Evolutionary conservation across 2,113 vertebrate species (phyloP), one percentile per base, ranked within the genome.

Genomic region (Catharus bicknelli): DNA sequence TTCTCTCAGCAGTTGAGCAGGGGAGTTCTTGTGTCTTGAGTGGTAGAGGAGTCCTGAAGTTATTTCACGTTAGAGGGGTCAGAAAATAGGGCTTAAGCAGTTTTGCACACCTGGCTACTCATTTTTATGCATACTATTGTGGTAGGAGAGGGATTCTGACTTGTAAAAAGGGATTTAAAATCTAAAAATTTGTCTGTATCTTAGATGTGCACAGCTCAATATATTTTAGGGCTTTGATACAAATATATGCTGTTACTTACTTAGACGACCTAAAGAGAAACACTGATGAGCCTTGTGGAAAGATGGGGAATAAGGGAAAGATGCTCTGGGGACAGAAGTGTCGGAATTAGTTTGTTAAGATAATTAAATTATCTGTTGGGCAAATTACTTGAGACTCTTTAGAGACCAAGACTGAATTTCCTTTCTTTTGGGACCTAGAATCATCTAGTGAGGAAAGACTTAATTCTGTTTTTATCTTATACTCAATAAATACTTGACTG

Each of bases 341-440:
- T 77, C 88, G 43, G 59, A 95, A 92, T 92, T 94, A 62, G 87
- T 88, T 90, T 81, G 48, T 86, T 92, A 62, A 86, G 80, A 94
- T 93, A 94, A 96, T 94, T 94, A 64, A 94, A 90, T 93, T 86
- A 81, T 91, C 86, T 94, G 66, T 86, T 86, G 76, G 70, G 48
- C 88, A 94, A 95, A 92, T 96, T 94, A 76, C 77, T 73, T 82
- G 86, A 53, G 73, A 89, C 45, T 86, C 92, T 90, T 84, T 17
- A 72, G 92, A 92, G 92, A 92, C 89, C 1, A 30, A 93, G 91
- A 93, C 12, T 93, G 90, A 90, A 95, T 90, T 92, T 95, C 13
- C 66, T 67, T 90, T 95, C 88, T 90, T 14, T 82, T 88, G 66
- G 54, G 58, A 94, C 69, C 59, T 86, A 57, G 48, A 90, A 83